Conservation (phyloP, 2,888 invertebrate species). For the Netelia melanura region DNA sequence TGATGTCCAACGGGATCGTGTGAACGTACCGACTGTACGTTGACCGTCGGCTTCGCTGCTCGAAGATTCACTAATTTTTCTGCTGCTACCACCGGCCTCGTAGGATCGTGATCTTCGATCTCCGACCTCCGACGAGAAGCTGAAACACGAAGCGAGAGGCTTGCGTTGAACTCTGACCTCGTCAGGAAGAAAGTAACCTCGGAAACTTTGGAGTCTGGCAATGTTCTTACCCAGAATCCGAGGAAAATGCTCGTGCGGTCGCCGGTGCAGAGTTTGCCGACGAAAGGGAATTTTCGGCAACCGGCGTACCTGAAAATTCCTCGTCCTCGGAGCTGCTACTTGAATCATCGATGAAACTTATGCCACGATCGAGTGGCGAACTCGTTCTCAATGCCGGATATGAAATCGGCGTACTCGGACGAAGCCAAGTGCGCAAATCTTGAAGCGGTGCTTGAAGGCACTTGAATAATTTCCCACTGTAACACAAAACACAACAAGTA, state of each 20-base stretch:
- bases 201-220: not conserved
- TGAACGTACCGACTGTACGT: conserved; percentile 82
- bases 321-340: conserved; percentile 82
- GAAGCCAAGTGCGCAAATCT: conserved; percentile 87
- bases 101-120: conserved; percentile 82
- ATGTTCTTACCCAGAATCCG: conserved; percentile 81
- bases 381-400: conserved; percentile 78
- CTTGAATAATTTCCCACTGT: conserved; percentile 86
- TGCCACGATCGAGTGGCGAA: conserved; percentile 81
- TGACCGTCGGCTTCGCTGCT: conserved; percentile 73
- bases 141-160: conserved; percentile 60
- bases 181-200: not conserved
- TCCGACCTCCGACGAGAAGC: conserved; percentile 83
- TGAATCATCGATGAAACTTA: conserved; percentile 83
- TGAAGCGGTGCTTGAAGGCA: conserved; percentile 87
- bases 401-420: conserved; percentile 81
- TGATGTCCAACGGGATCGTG: conserved; percentile 87
- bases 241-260: conserved; percentile 82
- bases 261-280: conserved; percentile 80
- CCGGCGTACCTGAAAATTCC: conserved; percentile 85
- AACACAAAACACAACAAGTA: not conserved
- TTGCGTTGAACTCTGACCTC: not conserved
- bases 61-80: conserved; percentile 80
- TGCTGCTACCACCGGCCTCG: conserved; percentile 78
- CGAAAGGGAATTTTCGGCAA: conserved; percentile 83